Conservation (phyloP, 2,888 invertebrate genomes). For the Chrysomela aeneicollis region DNA sequence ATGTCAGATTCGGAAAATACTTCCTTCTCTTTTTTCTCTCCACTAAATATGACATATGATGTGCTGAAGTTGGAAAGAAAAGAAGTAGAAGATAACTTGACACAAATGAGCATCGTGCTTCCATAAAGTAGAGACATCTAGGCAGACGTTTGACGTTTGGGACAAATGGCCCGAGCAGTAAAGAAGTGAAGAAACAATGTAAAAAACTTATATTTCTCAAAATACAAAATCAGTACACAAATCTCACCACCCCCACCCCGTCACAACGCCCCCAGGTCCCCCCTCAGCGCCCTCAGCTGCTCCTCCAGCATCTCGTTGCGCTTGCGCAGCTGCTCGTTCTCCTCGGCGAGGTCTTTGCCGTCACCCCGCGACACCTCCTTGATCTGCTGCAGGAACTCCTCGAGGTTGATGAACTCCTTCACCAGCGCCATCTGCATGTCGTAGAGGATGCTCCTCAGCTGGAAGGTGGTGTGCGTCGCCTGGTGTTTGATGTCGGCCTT, state of each 20-base stretch:
- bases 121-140: too few relatives aligned
- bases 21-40: too few relatives aligned
- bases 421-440: slow-evolving; percentile 54
- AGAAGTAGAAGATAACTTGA: too few relatives aligned
- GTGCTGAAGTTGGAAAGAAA: too few relatives aligned
- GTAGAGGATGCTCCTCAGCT: slow-evolving; percentile 50
- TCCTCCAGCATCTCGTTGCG: slow-evolving; percentile 63
- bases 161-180: too few relatives aligned
- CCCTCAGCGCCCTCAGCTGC: slow-evolving; percentile 27
- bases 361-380: slow-evolving; percentile 57
- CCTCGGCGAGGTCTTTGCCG: slow-evolving; percentile 59
- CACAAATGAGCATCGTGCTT: too few relatives aligned
- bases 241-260: neutral
- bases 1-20: too few relatives aligned
- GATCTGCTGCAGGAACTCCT: slow-evolving; percentile 46
- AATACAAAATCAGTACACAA: slow-evolving; percentile 10
- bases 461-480: slow-evolving; percentile 44
- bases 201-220: slow-evolving; percentile 4
- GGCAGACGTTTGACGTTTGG: too few relatives aligned
- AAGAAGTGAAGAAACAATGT: neutral
- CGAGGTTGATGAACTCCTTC: slow-evolving; percentile 55
- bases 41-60: too few relatives aligned
- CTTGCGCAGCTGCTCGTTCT: slow-evolving; percentile 63
- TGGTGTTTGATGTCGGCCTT: slow-evolving; percentile 47
- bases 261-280: neutral